Evolutionary conservation across 2,888 invertebrate genomes (phyloP), one percentile per base, ranked within the genome.

Genomic region (Tetanocera ferruginea): DNA sequence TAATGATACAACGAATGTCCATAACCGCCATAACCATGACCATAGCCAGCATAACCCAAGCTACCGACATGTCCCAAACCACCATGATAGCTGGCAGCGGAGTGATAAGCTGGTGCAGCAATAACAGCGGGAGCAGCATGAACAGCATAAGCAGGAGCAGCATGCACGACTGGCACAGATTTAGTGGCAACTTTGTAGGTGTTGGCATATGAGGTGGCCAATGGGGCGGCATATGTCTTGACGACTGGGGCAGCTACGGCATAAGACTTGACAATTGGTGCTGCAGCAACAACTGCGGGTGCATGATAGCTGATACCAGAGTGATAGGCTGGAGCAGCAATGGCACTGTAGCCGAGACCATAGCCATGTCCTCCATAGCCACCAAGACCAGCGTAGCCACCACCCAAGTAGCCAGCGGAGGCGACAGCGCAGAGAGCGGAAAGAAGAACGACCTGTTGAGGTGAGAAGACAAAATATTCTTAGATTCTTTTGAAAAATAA

Each of bases 401-500:
- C 87, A 2, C 87, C 83, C 52, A 89, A 81, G 75, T 89, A 86
- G 80, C 90, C 90, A 80, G 91, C 90, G 79, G 88, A 90, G 81
- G 88, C 89, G 75, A 88, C 89, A 79, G 90, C 90, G 83, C 90
- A 88, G 82, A 91, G 86, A 67, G 91, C 88, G 78, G 91, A 89
- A 80, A 91, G 84, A 64, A 90, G 84, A 62, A 85, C 85, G 70
- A 88, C 84, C 89, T 89, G 78, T 6, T 82, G 82, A 9, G 55
- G 34, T 71, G 49, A 77, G 23, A 72, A 69, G 52, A 72, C 57
- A 73, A 64, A 19, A 19, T 14, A 19, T 25, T 69, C 3, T 31
- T 34, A 37, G 37, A 43, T 6, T 19, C 17, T 19, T 72, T 34
- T 34, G 34, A 55, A 55, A 55, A 55, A 55, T 5, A 17, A 55